Evolutionary conservation across 1,140 invertebrate genomes (phyloP).

Genomic region (Camponotus pennsylvanicus): DNA sequence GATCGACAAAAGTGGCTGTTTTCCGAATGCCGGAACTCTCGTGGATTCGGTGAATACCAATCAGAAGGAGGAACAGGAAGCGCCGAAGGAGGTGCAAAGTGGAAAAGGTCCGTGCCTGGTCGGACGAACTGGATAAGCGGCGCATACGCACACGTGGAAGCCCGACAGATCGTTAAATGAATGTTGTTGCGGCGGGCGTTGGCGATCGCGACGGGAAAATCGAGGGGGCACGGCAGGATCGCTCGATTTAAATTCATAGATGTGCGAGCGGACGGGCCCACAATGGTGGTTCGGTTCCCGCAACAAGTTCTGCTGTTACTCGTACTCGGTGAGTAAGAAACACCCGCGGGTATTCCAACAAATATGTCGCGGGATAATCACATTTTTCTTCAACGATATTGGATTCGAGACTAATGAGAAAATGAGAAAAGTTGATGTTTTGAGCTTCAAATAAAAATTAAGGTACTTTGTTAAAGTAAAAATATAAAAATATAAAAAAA

Average conservation of each 20-base stretch:
- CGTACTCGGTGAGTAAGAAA: conserved; percentile 82
- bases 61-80: neutral
- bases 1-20: conserved; percentile 45
- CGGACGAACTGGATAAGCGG: neutral
- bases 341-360: neutral
- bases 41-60: neutral
- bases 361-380: conserved; percentile 6
- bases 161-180: conserved; percentile 76
- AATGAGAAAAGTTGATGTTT: neutral
- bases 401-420: neutral
- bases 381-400: neutral
- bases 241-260: conserved; percentile 83
- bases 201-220: conserved; percentile 79
- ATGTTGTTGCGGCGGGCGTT: conserved; percentile 78
- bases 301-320: conserved; percentile 85
- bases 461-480: neutral
- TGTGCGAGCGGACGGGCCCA: conserved; percentile 81
- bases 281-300: conserved; percentile 83
- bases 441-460: neutral
- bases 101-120: neutral
- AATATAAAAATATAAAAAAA: neutral
- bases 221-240: conserved; percentile 74
- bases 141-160: conserved; percentile 40
- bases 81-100: neutral
- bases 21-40: conserved; percentile 13